Evolutionary conservation across 2,797 vertebrate genomes (phyloP), one percentile per base, ranked within the genome.

Genomic region (Pachyuromys duprasi): DNA sequence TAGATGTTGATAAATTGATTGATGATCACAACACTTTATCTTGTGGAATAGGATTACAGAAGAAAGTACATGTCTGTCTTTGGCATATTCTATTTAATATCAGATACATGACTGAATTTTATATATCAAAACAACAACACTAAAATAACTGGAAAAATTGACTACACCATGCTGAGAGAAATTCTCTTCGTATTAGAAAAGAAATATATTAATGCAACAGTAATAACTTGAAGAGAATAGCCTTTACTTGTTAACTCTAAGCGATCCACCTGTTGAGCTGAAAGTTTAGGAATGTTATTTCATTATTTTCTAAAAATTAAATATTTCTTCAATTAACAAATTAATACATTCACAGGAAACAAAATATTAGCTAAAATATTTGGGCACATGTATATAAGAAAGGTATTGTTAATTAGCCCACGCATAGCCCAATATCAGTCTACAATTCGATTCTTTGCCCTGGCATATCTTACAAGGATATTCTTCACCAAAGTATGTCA

Each of bases 1-100:
- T 92, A 94, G 84, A 93, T 79, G 39, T 91, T 60, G 84, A 57
- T 82, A 88, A 96, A 94, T 72, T 87, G 72, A 81, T 69, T 60
- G 49, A 90, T 95, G 93, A 91, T 89, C 55, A 89, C 87, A 97
- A 94, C 14, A 75, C 84, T 91, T 60, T 18, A 62, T 89, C 82
- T 42, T 83, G 24, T 90, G 91, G 24, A 79, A 5, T 65, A 84
- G 33, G 57, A 83, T n/a, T 42, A 90, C 72, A 95, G n/a, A 67
- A 90, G 62, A 79, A 49, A 84, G n/a, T 13, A 65, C 42, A 80
- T 80, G 90, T 18, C 2, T 81, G 22, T 63, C 75, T 87, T 90
- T 81, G 60, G 60, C 84, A 63, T 81, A 76, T 13, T 95, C 9
- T 72, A 62, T 84, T 90, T 72, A 67, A 89, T 36, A 82, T 69